These are phyloP conservation scores for Agapornis canus DNA, from an alignment of 2,797 vertebrate genomes.

Conservation along the genomic window DNA sequence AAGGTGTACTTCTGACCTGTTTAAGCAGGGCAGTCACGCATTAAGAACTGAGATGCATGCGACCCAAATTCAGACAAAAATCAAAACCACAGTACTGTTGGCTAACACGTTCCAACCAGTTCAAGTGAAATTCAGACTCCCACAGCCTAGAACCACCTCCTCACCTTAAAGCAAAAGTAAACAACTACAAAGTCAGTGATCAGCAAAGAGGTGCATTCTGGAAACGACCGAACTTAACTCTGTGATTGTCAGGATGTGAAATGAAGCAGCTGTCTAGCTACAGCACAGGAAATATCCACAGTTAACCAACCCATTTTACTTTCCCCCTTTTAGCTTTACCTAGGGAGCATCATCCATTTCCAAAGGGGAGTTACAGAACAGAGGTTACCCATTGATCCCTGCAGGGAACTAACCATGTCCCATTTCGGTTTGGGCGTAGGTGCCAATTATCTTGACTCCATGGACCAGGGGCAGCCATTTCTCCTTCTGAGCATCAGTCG, in stretches of 20 bases:
- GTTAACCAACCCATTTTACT: neutral
- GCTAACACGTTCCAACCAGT: neutral
- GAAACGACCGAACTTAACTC: neutral
- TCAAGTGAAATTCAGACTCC: neutral
- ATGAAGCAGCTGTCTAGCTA: neutral
- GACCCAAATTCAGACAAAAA: neutral
- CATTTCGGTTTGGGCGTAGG: constrained; percentile 95
- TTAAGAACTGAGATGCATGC: neutral
- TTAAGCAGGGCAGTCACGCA: neutral
- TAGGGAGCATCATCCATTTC: neutral
- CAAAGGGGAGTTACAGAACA: constrained; percentile 22
- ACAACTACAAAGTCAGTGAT: neutral
- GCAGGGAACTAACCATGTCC: constrained; percentile 92
- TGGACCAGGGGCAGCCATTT: constrained; percentile 86
- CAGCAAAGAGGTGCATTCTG: constrained; percentile 35
- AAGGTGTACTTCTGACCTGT: neutral
- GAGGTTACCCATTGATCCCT: constrained; percentile 63
- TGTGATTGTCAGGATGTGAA: neutral
- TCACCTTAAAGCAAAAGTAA: neutral
- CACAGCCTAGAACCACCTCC: neutral
- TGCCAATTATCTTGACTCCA: constrained; percentile 86
- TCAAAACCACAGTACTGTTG: neutral
- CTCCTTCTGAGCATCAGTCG: constrained; percentile 85
- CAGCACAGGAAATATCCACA: neutral
- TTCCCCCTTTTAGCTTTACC: neutral